phyloP scores from a whole-genome alignment of 2,888 invertebrate genomes.

The Dasysyrphus tricinctus region DNA sequence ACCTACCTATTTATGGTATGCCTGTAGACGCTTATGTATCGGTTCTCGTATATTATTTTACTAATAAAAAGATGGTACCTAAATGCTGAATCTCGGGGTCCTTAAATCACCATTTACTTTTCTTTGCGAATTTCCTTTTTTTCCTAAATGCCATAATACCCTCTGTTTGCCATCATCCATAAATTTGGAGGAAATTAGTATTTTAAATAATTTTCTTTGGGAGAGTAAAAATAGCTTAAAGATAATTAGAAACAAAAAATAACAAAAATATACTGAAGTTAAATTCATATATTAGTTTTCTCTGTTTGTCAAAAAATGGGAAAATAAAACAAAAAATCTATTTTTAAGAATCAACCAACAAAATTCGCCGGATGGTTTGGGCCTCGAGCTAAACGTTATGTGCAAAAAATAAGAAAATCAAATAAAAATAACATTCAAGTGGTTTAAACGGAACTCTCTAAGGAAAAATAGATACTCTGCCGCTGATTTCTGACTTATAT shows the following conservation, averaged over 20 bases:
- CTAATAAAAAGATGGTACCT: background rate
- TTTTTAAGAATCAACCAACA: slow-evolving; percentile 9
- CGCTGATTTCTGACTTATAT: background rate
- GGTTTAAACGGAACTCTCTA: slow-evolving; percentile 51
- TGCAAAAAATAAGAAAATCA: slow-evolving; percentile 49
- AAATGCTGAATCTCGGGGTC: background rate
- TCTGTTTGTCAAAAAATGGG: slow-evolving; percentile 28
- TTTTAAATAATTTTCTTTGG: slow-evolving; percentile 33
- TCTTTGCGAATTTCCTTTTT: slow-evolving; percentile 11
- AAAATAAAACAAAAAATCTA: slow-evolving; percentile 49
- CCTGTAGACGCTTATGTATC: background rate
- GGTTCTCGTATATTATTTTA: background rate
- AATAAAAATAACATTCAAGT: slow-evolving; percentile 65
- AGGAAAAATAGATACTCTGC: background rate
- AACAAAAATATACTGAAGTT: slow-evolving; percentile 21
- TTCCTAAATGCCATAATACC: background rate
- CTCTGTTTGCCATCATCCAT: slow-evolving; percentile 24
- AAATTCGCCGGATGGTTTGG: slow-evolving; percentile 14
- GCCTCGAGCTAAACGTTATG: slow-evolving; percentile 8
- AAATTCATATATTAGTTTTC: slow-evolving; percentile 25
- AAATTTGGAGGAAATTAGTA: slow-evolving; percentile 55
- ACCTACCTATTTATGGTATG: too few relatives aligned
- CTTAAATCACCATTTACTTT: too few relatives aligned
- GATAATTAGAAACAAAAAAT: slow-evolving; percentile 33
- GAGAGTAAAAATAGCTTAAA: slow-evolving; percentile 58